Percentiles rank a stretch among this genome's conserved stretches.
Conservation (phyloP, 2,797 vertebrate species). For the Glossophaga mutica region DNA sequence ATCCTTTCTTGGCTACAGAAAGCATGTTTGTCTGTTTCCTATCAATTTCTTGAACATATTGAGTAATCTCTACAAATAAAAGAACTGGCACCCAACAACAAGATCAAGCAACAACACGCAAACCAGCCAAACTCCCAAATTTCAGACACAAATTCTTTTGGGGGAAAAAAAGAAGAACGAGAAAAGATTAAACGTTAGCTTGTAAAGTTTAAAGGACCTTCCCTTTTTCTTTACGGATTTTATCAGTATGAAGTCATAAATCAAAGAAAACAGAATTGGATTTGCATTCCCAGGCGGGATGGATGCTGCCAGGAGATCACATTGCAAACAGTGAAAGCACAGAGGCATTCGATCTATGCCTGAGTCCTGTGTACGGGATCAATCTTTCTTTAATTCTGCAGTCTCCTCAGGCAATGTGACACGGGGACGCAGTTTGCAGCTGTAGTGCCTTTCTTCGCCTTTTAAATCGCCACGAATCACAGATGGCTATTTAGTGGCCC, state of each 20-base stretch:
- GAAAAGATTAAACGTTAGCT: constrained; percentile 63
- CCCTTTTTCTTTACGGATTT: constrained; percentile 62
- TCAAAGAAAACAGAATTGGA: constrained; percentile 74
- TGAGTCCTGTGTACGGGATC: constrained; percentile 83
- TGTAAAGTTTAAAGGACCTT: constrained; percentile 69
- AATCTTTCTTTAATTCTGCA: constrained; percentile 90
- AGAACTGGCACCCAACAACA: constrained; percentile 62
- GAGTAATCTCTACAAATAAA: constrained; percentile 75
- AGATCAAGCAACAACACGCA: constrained; percentile 65
- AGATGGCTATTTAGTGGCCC: constrained; percentile 99
- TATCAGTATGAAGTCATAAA: constrained; percentile 71
- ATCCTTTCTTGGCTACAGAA: constrained; percentile 74
- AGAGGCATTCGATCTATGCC: constrained; percentile 80
- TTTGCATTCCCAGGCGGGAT: constrained; percentile 71
- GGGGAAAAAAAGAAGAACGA: background rate
- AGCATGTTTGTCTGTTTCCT: constrained; percentile 77
- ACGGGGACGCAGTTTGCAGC: constrained; percentile 92
- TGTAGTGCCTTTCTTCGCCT: constrained; percentile 98
- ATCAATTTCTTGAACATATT: constrained; percentile 77
- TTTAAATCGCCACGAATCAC: constrained; percentile 97
- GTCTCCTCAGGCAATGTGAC: constrained; percentile 92
- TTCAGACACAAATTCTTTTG: constrained; percentile 71
- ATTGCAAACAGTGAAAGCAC: constrained; percentile 74
- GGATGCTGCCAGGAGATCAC: constrained; percentile 73
- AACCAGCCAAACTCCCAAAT: constrained; percentile 66